Percentiles rank a stretch among this genome's conserved stretches.
These are phyloP conservation scores for Gorsachius goisagi DNA, from an alignment of 2,113 vertebrate species.

Conservation along the genomic window DNA sequence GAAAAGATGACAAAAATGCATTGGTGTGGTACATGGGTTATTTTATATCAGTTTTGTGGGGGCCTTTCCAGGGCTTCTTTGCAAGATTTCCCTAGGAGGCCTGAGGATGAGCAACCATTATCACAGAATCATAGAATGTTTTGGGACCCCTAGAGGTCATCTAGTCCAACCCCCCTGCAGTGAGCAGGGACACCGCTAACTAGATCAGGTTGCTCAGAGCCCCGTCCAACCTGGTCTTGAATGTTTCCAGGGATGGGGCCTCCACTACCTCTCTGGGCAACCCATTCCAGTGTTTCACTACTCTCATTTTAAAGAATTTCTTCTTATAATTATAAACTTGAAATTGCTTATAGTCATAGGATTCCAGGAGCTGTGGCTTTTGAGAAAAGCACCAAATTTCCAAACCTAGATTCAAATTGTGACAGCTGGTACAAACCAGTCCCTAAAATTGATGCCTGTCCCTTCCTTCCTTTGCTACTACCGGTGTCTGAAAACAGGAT, in stretches of 20 bases:
- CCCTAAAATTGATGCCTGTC: background rate
- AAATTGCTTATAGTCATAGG: background rate
- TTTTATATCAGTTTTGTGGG: background rate
- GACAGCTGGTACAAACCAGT: background rate
- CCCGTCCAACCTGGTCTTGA: too few species aligned
- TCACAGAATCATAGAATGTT: too few species aligned
- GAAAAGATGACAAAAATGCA: background rate
- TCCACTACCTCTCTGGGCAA: too few species aligned
- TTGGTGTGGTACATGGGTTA: fast-evolving
- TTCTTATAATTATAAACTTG: background rate
- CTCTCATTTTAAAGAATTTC: too few species aligned
- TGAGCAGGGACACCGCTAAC: too few species aligned
- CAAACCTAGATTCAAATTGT: background rate
- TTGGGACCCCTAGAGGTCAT: too few species aligned
- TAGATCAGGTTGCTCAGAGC: too few species aligned
- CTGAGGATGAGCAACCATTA: background rate
- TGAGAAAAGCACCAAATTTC: background rate
- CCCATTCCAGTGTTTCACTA: too few species aligned
- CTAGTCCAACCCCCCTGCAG: too few species aligned
- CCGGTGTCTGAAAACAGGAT: background rate
- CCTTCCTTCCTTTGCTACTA: background rate
- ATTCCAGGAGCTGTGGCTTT: background rate
- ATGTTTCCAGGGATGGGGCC: too few species aligned
- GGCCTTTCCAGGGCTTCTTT: background rate
- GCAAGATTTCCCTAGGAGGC: background rate